phyloP scores from a whole-genome alignment of 2,888 invertebrate genomes.

The Drosophila neotestacea region DNA sequence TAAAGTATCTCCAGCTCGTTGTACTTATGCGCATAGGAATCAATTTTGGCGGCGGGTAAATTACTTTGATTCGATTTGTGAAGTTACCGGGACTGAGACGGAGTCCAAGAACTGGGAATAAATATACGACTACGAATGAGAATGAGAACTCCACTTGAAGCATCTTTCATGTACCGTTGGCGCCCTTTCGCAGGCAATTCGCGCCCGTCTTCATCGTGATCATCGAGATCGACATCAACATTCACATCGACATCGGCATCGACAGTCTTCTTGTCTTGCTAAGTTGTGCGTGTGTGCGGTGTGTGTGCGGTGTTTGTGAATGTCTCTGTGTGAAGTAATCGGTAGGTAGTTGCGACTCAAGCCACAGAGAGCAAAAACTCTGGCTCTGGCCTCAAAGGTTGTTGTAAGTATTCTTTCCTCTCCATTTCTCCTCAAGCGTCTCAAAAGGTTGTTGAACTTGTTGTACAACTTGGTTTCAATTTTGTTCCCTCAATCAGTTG shows the following conservation, averaged over 20 bases:
- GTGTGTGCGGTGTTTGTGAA: conserved; percentile 28
- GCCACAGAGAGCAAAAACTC: conserved; percentile 42
- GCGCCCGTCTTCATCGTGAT: conserved; percentile 66
- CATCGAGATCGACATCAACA: conserved; percentile 58
- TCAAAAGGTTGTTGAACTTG: conserved; percentile 74
- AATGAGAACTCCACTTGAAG: conserved; percentile 52
- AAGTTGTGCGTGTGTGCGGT: conserved; percentile 32
- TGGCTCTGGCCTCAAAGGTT: conserved; percentile 61
- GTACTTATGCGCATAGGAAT: conserved; percentile 48
- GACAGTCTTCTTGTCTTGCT: conserved; percentile 38
- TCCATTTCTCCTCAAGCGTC: conserved; percentile 10
- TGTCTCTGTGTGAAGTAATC: conserved; percentile 71
- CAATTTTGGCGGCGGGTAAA: conserved; percentile 66
- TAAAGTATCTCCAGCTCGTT: conserved; percentile 42
- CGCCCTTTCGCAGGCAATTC: conserved; percentile 74
- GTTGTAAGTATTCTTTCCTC: conserved; percentile 58
- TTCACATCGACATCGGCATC: conserved; percentile 46
- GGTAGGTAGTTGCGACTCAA: conserved; percentile 69
- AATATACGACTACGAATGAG: conserved; percentile 25
- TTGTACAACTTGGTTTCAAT: conserved; percentile 62
- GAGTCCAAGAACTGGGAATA: not conserved
- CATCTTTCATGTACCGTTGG: conserved; percentile 67
- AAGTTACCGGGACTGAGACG: conserved; percentile 37
- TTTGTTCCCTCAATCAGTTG: conserved; percentile 77
- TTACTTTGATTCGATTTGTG: conserved; percentile 78